Base-by-base conservation (phyloP, 2,797 vertebrate species). In the Anguilla anguilla region DNA sequence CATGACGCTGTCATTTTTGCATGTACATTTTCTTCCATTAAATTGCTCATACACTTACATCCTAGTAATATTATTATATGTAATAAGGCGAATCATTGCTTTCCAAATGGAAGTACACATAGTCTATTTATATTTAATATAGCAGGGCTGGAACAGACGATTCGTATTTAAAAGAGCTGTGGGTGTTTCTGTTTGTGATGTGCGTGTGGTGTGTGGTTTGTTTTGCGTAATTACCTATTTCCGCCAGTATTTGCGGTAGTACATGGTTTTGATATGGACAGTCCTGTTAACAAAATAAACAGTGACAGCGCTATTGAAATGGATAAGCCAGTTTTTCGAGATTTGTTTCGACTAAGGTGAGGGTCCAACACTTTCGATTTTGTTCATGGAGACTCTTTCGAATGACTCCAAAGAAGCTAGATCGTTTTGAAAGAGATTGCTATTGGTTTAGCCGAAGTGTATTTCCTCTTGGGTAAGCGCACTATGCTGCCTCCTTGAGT, bases 401-500 rank as follows among this genome's bases (percentile, higher is more conserved):
- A 61, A 4, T 83, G 15, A 35, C 83, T 17, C 35, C 31, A 61
- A 46, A 82, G 79, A 82, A 82, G 79, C 43, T n/a, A 39, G 83
- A 84, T 35, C 6, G 35, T 61, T 59, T 61, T 35, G n/a, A 84
- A 57, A 84, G 57, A 84, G 84, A 85, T 13, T 74, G 67, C 69
- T 61, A 86, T 86, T 86, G 85, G 67, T 74, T 49, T 61, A 72
- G 46, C 31, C 9, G 31, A 15, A 43, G 51, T 77, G 86, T 22
- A 51, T 87, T 83, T 64, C 77, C 53, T 87, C 79, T n/a, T 64
- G 77, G 64, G 88, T 51, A 83, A 83, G 55, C 39, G 87, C 88
- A 88, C 90, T 86, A 86, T 83, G 91, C 87, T 91, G 90, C 90
- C 92, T 85, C 88, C 86, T 89, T 86, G 82, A 87, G 89, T 83